phyloP scores from a whole-genome alignment of 2,113 vertebrate genomes.

The Ochotona curzoniae region DNA sequence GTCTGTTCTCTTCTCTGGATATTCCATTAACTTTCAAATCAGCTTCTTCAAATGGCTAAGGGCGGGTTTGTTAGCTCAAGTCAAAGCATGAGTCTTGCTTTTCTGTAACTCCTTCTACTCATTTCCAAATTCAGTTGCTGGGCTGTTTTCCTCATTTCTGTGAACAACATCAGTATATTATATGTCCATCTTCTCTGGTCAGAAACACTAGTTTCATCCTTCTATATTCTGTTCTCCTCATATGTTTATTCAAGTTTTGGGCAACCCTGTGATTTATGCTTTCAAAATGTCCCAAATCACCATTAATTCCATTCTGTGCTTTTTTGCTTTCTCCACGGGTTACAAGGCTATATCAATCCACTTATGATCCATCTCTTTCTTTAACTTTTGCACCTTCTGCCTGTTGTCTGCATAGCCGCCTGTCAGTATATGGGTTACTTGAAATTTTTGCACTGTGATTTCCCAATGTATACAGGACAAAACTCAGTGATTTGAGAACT shows the following conservation, averaged over 20 bases:
- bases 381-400: not conserved
- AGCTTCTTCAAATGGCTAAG: not conserved
- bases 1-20: not conserved
- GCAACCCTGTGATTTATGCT: not conserved
- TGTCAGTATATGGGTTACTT: not conserved
- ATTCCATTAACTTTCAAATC: not conserved
- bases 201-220: not conserved
- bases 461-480: not conserved
- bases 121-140: not conserved
- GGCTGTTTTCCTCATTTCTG: not conserved
- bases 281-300: not conserved
- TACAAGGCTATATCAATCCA: not conserved
- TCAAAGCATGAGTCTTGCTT: not conserved
- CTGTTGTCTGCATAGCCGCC: not conserved
- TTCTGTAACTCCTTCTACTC: not conserved
- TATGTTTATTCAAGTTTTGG: not conserved
- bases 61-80: not conserved
- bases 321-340: not conserved
- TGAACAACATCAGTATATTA: not conserved
- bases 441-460: not conserved
- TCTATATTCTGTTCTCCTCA: conserved; percentile 5
- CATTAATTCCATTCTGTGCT: not conserved
- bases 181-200: not conserved
- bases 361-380: not conserved
- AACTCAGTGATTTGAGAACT: not conserved